phyloP scores from a whole-genome alignment of 2,113 vertebrate species.

The Caracal caracal region DNA sequence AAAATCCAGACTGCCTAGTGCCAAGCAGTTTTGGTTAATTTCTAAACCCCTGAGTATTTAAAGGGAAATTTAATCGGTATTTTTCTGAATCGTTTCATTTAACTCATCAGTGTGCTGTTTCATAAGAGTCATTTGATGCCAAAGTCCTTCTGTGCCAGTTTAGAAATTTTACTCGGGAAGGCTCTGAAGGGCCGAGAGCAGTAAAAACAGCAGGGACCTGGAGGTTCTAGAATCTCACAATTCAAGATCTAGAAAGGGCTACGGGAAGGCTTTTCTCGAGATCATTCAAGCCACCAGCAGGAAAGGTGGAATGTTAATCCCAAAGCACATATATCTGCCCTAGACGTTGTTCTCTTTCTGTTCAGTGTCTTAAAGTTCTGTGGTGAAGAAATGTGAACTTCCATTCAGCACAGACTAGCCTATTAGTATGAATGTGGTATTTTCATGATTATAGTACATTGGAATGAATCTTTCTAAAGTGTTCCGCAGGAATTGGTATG shows the following conservation, averaged over 20 bases:
- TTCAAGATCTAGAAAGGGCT: neutral
- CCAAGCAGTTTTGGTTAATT: constrained; percentile 80
- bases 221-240: neutral
- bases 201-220: neutral
- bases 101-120: constrained; percentile 78
- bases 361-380: neutral
- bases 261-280: neutral
- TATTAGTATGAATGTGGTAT: neutral
- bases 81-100: constrained; percentile 79
- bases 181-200: neutral
- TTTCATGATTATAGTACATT: neutral
- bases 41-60: constrained; percentile 80
- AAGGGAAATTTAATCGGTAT: constrained; percentile 80
- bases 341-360: neutral
- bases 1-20: constrained; percentile 71
- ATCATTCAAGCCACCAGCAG: neutral
- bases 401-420: neutral
- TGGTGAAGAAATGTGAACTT: neutral
- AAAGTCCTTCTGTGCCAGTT: constrained; percentile 51
- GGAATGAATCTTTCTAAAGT: neutral
- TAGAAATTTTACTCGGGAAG: constrained; percentile 46
- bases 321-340: neutral
- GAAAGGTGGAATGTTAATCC: neutral
- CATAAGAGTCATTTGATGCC: constrained; percentile 72
- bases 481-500: neutral